These are phyloP conservation scores for Apus apus DNA, from an alignment of 2,113 vertebrate genomes.

Conservation along the genomic window DNA sequence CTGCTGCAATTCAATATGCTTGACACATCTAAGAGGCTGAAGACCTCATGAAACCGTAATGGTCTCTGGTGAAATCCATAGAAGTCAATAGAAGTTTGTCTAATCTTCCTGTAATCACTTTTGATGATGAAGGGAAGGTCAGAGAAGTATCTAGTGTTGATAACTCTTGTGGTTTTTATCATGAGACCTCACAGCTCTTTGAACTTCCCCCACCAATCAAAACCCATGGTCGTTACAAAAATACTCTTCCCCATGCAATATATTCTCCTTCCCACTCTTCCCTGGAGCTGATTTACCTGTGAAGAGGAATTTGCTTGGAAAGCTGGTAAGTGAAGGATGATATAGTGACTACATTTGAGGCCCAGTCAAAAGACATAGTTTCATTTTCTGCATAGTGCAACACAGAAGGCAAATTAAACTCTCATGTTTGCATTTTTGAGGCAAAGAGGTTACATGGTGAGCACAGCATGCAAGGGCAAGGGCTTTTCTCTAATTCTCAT, in stretches of 20 bases:
- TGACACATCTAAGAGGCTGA: not conserved
- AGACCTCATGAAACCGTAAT: not conserved
- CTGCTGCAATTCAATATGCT: not conserved
- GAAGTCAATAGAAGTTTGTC: not conserved
- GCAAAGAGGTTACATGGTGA: not conserved
- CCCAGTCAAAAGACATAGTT: not conserved
- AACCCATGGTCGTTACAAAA: not conserved
- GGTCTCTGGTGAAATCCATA: not conserved
- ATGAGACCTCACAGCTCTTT: not conserved
- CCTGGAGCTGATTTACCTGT: not conserved
- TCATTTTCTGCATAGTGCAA: not conserved
- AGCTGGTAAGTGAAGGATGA: not conserved
- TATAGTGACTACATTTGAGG: not conserved
- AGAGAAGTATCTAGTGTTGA: not conserved
- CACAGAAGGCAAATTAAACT: not conserved
- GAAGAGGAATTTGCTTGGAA: not conserved
- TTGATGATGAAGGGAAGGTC: not conserved
- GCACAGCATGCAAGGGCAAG: not conserved
- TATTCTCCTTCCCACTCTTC: not conserved
- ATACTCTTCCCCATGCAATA: not conserved
- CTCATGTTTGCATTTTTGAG: not conserved
- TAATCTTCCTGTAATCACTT: not conserved
- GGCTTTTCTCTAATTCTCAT: constrained; percentile 39
- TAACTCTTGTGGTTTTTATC: not conserved
- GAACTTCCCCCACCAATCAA: not conserved